Conservation (phyloP, 2,888 invertebrate genomes). For the Eucera pruinosa region DNA sequence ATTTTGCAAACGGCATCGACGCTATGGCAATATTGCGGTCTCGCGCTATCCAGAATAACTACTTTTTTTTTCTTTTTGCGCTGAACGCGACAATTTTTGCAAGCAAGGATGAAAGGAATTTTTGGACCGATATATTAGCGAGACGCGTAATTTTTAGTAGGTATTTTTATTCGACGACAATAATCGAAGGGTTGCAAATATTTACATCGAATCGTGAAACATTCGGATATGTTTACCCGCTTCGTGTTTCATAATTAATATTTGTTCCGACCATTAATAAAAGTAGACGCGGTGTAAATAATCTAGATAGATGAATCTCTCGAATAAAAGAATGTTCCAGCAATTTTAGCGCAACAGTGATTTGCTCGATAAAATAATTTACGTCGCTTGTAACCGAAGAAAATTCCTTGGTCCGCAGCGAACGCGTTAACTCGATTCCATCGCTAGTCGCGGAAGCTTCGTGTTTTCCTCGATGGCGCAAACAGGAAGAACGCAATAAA, state of each 20-base stretch:
- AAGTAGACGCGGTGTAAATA: too few species aligned
- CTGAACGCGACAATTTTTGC: not conserved
- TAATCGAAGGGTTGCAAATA: not conserved
- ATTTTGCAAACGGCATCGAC: not conserved
- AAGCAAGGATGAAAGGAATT: not conserved
- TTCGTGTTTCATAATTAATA: too few species aligned
- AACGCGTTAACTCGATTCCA: not conserved
- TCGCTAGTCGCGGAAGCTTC: not conserved
- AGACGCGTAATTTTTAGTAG: too few species aligned
- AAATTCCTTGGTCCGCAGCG: too few species aligned
- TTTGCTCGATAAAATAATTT: too few species aligned
- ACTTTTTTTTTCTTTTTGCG: not conserved
- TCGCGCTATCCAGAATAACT: not conserved
- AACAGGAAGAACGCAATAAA: constrained; percentile 20
- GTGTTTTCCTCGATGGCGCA: not conserved
- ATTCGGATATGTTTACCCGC: too few species aligned
- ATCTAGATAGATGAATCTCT: too few species aligned
- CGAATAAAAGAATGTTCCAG: too few species aligned
- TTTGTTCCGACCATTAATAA: too few species aligned
- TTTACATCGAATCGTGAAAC: not conserved
- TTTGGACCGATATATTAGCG: too few species aligned
- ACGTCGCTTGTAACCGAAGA: too few species aligned
- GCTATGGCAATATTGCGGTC: not conserved
- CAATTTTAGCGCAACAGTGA: too few species aligned
- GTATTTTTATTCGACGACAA: not conserved